Conservation (phyloP, 2,797 vertebrate species). For the Sebastolobus altivelis region DNA sequence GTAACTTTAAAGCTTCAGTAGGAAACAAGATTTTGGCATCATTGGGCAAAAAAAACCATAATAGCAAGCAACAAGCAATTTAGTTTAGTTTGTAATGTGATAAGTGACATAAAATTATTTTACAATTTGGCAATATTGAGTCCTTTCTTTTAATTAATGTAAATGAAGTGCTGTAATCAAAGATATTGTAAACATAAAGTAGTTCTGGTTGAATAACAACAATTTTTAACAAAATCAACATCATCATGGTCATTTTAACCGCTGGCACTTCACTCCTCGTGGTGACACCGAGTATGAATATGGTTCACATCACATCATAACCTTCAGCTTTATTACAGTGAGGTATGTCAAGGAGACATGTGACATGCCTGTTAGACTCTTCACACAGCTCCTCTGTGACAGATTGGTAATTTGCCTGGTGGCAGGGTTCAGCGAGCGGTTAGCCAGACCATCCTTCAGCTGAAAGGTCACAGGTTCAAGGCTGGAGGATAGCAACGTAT, state of each 20-base stretch:
- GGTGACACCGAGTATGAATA: not conserved
- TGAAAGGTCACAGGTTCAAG: not conserved
- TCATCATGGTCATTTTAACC: not conserved
- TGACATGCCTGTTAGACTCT: not conserved
- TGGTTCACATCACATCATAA: not conserved
- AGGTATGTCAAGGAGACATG: not conserved
- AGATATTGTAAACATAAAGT: not conserved
- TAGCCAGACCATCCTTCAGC: not conserved
- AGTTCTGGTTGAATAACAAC: not conserved
- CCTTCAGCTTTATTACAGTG: not conserved
- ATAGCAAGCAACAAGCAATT: not conserved
- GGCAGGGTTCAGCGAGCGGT: slow-evolving; percentile 14
- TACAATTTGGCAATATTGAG: not conserved
- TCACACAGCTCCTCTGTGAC: not conserved
- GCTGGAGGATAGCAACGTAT: no score
- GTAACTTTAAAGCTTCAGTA: no score
- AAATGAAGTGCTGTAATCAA: not conserved
- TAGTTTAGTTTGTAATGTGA: not conserved
- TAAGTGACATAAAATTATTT: not conserved
- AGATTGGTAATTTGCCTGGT: not conserved
- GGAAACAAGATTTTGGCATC: no score
- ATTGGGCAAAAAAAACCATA: no score
- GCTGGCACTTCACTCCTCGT: not conserved
- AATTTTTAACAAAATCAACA: not conserved
- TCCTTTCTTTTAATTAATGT: not conserved